Conservation (phyloP, 2,113 vertebrate genomes). For the Martes martes region DNA sequence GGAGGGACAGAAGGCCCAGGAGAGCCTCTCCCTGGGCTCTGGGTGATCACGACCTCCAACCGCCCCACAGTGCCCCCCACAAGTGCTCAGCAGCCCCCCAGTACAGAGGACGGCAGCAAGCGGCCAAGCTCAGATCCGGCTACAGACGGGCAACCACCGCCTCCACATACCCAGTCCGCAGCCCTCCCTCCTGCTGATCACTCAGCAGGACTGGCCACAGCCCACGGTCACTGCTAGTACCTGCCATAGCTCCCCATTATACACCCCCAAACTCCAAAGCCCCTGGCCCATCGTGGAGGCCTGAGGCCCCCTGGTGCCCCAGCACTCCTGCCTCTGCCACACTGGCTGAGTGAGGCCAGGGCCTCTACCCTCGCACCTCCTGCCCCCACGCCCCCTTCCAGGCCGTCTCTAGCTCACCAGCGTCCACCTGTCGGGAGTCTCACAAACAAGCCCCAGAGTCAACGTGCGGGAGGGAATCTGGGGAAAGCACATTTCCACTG, state of each 20-base stretch:
- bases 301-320: rapidly evolving
- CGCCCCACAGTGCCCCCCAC: rapidly evolving
- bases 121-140: neutral
- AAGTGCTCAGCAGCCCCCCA: neutral
- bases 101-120: neutral
- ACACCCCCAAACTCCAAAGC: neutral
- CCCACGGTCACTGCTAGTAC: neutral
- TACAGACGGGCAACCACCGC: neutral
- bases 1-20: rapidly evolving
- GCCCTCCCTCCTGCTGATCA: neutral
- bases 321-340: rapidly evolving
- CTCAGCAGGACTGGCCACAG: neutral
- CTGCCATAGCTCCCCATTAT: neutral
- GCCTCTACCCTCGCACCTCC: conserved; percentile 46
- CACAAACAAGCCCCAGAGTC: too few relatives aligned
- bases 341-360: neutral
- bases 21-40: neutral
- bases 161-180: neutral
- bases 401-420: too few relatives aligned
- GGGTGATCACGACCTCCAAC: neutral
- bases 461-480: rapidly evolving
- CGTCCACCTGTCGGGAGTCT: rapidly evolving
- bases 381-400: too few relatives aligned
- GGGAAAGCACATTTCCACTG: neutral
- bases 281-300: neutral